Evolutionary conservation across 1,140 invertebrate species (phyloP).

Genomic region (Hyposmocoma kahamanoa): DNA sequence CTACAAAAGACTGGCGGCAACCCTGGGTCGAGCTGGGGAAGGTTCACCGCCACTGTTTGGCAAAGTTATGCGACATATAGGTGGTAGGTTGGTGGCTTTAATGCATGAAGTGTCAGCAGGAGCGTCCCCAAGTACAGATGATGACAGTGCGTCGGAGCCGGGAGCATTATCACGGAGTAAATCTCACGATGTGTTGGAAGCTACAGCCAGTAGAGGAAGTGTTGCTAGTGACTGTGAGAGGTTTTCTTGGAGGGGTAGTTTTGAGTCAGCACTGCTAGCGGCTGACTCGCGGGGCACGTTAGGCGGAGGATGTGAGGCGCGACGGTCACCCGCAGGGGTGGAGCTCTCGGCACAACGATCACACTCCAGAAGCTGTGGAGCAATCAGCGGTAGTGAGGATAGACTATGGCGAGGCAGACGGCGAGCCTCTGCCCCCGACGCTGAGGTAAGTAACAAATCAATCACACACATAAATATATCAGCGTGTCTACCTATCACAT

Average conservation of each 20-base stretch:
- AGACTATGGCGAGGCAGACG: constrained; percentile 68
- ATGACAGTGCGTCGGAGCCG: constrained; percentile 80
- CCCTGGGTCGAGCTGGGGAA: constrained; percentile 82
- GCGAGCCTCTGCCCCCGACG: constrained; percentile 67
- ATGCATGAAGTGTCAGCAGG: constrained; percentile 94
- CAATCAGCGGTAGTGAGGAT: constrained; percentile 82
- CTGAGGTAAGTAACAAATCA: constrained; percentile 39
- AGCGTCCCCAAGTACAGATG: constrained; percentile 86
- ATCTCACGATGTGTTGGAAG: constrained; percentile 84
- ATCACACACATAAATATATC: too few relatives aligned
- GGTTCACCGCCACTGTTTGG: constrained; percentile 90
- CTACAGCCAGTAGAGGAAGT: constrained; percentile 78
- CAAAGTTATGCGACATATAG: constrained; percentile 94
- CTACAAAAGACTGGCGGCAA: constrained; percentile 88
- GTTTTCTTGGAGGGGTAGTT: constrained; percentile 92
- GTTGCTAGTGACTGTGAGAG: constrained; percentile 89
- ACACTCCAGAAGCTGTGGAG: constrained; percentile 86
- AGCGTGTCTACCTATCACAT: too few relatives aligned
- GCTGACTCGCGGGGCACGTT: constrained; percentile 86
- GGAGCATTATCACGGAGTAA: constrained; percentile 75
- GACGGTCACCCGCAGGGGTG: constrained; percentile 85
- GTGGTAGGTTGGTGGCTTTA: constrained; percentile 88
- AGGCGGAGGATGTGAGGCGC: constrained; percentile 82
- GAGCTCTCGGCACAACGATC: constrained; percentile 84
- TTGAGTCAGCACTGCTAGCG: constrained; percentile 89